Evolutionary conservation across 1,140 invertebrate species (phyloP), one percentile per base, ranked within the genome.

Genomic region (Riptortus pedestris): DNA sequence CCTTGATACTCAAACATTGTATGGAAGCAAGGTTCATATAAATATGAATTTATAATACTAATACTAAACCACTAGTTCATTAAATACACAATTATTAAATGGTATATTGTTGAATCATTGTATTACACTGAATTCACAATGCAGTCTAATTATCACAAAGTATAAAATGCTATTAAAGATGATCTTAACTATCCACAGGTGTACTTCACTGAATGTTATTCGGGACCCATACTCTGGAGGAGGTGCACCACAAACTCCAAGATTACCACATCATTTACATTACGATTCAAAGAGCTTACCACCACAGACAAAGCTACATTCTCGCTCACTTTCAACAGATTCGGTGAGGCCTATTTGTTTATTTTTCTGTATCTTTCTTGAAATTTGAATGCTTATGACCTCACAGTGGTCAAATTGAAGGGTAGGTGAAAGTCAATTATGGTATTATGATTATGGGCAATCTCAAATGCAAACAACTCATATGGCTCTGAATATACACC

Each of bases 141-240:
- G n/a, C n/a, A n/a, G n/a, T n/a, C n/a, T n/a, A n/a, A n/a, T n/a
- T n/a, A n/a, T n/a, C n/a, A n/a, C n/a, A n/a, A n/a, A n/a, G n/a
- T n/a, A n/a, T n/a, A n/a, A n/a, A n/a, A n/a, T n/a, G n/a, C n/a
- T n/a, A n/a, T n/a, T n/a, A n/a, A n/a, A n/a, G n/a, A n/a, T n/a
- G n/a, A n/a, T n/a, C n/a, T n/a, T n/a, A n/a, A n/a, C 5, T 38
- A 38, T 38, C 14, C 14, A 7, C 47, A 66, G 79, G 80, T 88
- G 88, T 73, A 87, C 87, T 45, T 91, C 89, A 24, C 76, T 92
- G 60, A 91, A 89, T 73, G 85, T 89, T 60, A 89, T 91, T 69
- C 81, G 85, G 67, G 84, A 84, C 74, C 85, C 80, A 33, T 79
- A 81, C 73, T 78, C 81, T 52, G 31, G 48, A 3, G 62, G 48